phyloP scores from a whole-genome alignment of 2,113 vertebrate species.

The Casuarius casuarius region DNA sequence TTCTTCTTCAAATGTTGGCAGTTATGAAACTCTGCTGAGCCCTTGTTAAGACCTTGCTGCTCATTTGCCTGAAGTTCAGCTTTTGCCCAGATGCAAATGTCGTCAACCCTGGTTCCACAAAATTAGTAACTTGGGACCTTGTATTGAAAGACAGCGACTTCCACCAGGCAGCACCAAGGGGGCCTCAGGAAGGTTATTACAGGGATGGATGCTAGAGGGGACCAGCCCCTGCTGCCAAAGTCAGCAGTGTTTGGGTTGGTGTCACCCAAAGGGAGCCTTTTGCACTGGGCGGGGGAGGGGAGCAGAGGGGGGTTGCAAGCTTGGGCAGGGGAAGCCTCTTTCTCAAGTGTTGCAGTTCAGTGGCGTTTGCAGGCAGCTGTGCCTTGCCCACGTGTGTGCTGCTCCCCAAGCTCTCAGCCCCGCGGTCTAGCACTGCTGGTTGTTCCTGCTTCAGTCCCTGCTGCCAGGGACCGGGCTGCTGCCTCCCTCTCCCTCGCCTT shows the following conservation, averaged over 20 bases:
- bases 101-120: not conserved
- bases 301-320: fast-evolving
- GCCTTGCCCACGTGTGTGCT: not conserved
- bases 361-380: not conserved
- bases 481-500: not conserved
- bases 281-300: too few species aligned
- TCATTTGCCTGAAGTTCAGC: slow-evolving; percentile 63
- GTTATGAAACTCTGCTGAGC: not conserved
- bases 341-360: not conserved
- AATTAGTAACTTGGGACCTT: not conserved
- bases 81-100: slow-evolving; percentile 63
- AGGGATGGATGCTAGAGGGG: not conserved
- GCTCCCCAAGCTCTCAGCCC: too few species aligned
- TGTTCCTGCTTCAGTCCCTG: too few species aligned
- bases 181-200: not conserved
- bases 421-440: too few species aligned
- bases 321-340: not conserved
- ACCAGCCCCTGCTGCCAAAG: not conserved
- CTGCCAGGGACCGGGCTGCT: fast-evolving
- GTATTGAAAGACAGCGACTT: not conserved
- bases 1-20: not conserved
- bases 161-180: fast-evolving
- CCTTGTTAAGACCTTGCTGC: fast-evolving
- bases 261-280: not conserved
- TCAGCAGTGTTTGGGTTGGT: fast-evolving